Conservation (phyloP, 2,113 vertebrate species). For the Gallinago jamesoni region DNA sequence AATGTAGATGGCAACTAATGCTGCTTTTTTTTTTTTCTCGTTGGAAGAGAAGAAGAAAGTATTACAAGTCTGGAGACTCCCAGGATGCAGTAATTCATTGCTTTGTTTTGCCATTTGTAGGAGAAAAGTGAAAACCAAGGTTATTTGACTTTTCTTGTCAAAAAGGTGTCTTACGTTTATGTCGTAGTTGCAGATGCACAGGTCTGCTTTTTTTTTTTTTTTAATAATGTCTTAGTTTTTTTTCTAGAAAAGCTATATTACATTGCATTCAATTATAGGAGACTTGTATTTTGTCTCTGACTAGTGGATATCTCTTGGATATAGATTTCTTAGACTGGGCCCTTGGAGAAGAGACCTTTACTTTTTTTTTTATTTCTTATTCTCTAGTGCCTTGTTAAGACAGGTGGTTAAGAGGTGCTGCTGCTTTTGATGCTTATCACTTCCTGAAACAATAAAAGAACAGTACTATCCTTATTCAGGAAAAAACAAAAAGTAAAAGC, state of each 20-base stretch:
- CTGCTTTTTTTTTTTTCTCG: neutral
- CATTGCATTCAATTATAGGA: accelerated
- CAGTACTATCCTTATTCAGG: neutral
- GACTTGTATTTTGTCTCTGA: neutral
- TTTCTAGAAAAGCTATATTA: neutral
- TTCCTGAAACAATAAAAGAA: neutral
- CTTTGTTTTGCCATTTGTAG: neutral
- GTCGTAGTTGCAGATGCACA: neutral
- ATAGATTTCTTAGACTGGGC: neutral
- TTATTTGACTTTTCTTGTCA: neutral
- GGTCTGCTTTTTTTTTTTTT: neutral
- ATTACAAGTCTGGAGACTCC: neutral
- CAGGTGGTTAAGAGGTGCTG: neutral
- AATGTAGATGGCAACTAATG: neutral
- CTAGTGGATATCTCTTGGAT: neutral
- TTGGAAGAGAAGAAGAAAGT: neutral
- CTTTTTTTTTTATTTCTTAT: neutral
- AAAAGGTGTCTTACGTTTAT: neutral
- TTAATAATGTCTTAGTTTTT: neutral
- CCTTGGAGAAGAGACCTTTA: neutral
- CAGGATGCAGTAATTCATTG: neutral
- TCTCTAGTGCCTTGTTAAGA: neutral
- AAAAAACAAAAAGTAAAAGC: neutral
- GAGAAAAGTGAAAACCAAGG: neutral
- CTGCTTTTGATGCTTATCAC: neutral